Percentiles rank a stretch among this genome's conserved stretches.
Evolutionary conservation across 2,113 vertebrate genomes (phyloP).

Genomic region (Ictidomys tridecemlineatus): DNA sequence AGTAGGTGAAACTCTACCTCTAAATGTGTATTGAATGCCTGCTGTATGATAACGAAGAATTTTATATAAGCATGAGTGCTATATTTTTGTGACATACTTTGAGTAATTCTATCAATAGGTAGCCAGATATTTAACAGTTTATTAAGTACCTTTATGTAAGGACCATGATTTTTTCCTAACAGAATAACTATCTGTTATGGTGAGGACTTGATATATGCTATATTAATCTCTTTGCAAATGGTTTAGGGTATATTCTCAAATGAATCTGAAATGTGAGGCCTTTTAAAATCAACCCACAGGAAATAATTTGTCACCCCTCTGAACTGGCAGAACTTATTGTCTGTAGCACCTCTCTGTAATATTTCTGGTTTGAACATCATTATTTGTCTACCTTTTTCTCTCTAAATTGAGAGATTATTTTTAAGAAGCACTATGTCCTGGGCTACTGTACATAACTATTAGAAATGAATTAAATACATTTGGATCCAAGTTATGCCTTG

Average conservation of each 20-base stretch:
- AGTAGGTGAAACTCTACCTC: too few species aligned
- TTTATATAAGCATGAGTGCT: background rate
- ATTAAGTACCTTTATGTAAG: background rate
- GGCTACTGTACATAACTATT: background rate
- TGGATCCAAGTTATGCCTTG: background rate
- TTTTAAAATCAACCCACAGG: background rate
- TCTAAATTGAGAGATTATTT: background rate
- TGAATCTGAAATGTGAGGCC: background rate
- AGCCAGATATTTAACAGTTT: background rate
- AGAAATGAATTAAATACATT: slow-evolving; percentile 1
- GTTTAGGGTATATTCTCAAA: background rate
- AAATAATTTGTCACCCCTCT: slow-evolving; percentile 42
- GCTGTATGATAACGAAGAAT: background rate
- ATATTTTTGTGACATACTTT: background rate
- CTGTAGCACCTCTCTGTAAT: background rate
- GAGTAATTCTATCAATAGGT: background rate
- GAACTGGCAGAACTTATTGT: background rate
- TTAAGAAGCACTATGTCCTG: background rate
- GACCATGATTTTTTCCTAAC: background rate
- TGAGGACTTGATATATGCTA: background rate
- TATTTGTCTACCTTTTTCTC: background rate
- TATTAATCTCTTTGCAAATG: background rate
- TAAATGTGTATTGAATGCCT: background rate
- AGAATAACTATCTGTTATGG: background rate
- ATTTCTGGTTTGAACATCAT: background rate